Evolutionary conservation across 2,113 vertebrate genomes (phyloP), one percentile per base, ranked within the genome.

Genomic region (Panthera uncia): DNA sequence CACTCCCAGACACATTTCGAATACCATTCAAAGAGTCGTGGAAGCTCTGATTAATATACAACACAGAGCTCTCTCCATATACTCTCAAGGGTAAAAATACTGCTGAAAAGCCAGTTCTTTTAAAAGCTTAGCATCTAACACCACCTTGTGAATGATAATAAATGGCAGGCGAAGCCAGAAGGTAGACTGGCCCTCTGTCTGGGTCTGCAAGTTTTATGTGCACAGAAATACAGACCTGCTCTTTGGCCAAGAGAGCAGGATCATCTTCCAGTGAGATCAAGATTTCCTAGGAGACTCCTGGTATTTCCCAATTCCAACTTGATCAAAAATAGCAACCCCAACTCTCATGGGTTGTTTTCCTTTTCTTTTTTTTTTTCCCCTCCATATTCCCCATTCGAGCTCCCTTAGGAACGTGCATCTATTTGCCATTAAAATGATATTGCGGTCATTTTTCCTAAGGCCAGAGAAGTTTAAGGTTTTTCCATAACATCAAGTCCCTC

Each of bases 101-200:
- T 97, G 84, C 98, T 97, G 98, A 97, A 96, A 97, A 98, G 92
- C 45, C 92, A 95, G 87, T 93, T 97, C 95, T 94, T 90, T 94
- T 91, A 89, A 97, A 97, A 98, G 83, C 95, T 90, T 83, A 95
- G 84, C 94, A 71, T 96, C 94, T 63, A 78, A 79, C 90, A 96
- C 94, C 95, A 98, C 90, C 90, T 89, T 73, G 92, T 96, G 97
- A 96, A 97, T 93, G 94, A 97, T 96, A 94, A 97, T 95, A 97
- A 98, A 65, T 33, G 71, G 66, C 69, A 96, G 33, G 15, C 87
- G 78, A 68, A 95, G 73, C 74, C 76, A 61, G 38, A 45, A 83
- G 88, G 71, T 69, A 66, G 57, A 71, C 78, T 10, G 21, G 55
- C 61, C 87, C 95, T 36, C 57, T 48, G 52, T 89, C 92, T 93